Evolutionary conservation across 2,888 invertebrate genomes (phyloP), one percentile per base, ranked within the genome.

Genomic region (Oeneis ivallda): DNA sequence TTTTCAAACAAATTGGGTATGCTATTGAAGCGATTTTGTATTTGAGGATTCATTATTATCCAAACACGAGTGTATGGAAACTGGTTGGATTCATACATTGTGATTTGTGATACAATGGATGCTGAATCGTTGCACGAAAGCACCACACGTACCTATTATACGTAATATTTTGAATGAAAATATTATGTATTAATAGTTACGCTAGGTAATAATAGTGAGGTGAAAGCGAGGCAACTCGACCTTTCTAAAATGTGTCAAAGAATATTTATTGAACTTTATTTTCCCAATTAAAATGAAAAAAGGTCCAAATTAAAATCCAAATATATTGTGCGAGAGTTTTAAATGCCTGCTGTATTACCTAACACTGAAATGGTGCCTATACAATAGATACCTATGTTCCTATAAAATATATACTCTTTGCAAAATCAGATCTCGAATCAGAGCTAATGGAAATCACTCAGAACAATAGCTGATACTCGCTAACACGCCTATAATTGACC

Each of bases 401-500:
- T 43, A 53, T 32, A 34, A 53, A 34, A 34, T 37, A 54, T 37
- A 37, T 37, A 26, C 11, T 10, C 3, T 47, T 43, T 34, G 45
- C 45, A 10, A 47, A 47, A 32, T 34, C 58, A 45, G 11, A 60
- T 2, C 34, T 49, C 17, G 8, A 19, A n/a, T n/a, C 59, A 49
- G 37, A 15, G 49, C 49, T 49, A 60, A 60, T 49, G 59, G 59
- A 47, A 32, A 60, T 60, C 49, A 60, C 34, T 49, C 49, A 15
- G 34, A 60, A 60, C 58, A 60, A 39, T 49, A 52, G 37, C 59
- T 49, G 45, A 77, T 80, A 79, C 82, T 89, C 87, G 87, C 81
- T 89, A 89, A 88, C 89, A 83, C 74, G 75, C 81, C 80, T 84
- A 85, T 89, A 89, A 90, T 89, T 82, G 80, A 66, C 74, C 74